Base-by-base conservation (phyloP, 2,888 invertebrate genomes). In the Drepana falcataria region DNA sequence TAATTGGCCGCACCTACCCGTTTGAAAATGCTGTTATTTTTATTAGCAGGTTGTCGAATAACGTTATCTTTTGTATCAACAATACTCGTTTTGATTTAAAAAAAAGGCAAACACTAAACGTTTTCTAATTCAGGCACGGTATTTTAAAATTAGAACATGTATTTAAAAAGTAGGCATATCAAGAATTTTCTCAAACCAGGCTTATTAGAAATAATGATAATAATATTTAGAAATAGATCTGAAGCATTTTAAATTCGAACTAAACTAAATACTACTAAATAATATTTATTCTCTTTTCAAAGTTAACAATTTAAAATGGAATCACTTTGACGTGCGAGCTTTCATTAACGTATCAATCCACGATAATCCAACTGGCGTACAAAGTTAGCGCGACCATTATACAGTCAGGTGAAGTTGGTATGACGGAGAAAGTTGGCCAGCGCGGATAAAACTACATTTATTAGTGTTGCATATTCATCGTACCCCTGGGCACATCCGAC, bases 381-480 rank as follows among this genome's bases (percentile, higher is more conserved):
- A 72, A 71, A 72, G 71, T 73, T 71, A 57, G 53, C 53, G 58
- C 59, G 63, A 67, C 71, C 70, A 73, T 70, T 70, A 72, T 61
- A 54, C 67, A 55, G 57, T 68, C 59, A 58, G 59, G 64, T 67
- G 56, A 62, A 71, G 76, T 75, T 68, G 67, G 54, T 53, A 66
- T 57, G 56, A 65, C 61, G 71, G 87, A 82, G 90, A 88, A 90
- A 91, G 90, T 91, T 89, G 78, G 71, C 66, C 75, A 65, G 66
- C 72, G 69, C 64, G 83, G 81, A 83, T 85, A 82, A 85, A 87
- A 86, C 87, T 81, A 84, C 85, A 82, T 87, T 88, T 87, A 89
- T 87, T 84, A 81, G 77, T 77, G 75, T 79, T 90, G 87, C 89
- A 91, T 91, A 90, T 91, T 90, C 90, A 91, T 84, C 75, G 77